These are phyloP conservation scores for Agriopis aurantiaria DNA, from an alignment of 2,888 invertebrate genomes.

Conservation along the genomic window DNA sequence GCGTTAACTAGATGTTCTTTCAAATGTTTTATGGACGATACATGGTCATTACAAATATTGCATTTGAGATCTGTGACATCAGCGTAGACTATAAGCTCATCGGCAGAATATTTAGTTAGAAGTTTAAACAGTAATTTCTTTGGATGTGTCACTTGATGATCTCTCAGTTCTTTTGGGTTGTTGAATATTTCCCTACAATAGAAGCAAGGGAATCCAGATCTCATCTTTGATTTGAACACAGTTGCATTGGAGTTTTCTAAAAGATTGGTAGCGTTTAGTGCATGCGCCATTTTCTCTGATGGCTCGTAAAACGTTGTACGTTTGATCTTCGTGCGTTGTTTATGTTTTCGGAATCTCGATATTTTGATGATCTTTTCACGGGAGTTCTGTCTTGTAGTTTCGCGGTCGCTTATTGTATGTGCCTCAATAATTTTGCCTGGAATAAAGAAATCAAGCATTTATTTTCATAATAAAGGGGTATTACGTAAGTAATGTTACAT, in stretches of 20 bases:
- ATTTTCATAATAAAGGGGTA: too few species aligned
- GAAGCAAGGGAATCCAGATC: constrained; percentile 72
- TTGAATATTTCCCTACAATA: constrained; percentile 69
- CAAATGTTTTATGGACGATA: constrained; percentile 61
- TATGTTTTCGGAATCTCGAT: background rate
- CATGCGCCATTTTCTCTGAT: constrained; percentile 67
- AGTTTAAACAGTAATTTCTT: constrained; percentile 50
- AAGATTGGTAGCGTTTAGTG: constrained; percentile 62
- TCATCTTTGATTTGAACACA: constrained; percentile 69
- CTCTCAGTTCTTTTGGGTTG: constrained; percentile 57
- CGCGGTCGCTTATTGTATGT: constrained; percentile 30
- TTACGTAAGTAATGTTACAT: too few species aligned
- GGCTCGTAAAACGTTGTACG: constrained; percentile 12
- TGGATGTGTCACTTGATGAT: constrained; percentile 61
- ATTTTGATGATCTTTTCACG: background rate
- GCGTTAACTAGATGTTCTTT: constrained; percentile 65
- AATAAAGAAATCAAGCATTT: background rate
- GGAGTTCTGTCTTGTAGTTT: background rate
- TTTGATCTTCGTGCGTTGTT: background rate
- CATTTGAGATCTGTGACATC: constrained; percentile 71
- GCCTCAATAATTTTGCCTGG: constrained; percentile 28
- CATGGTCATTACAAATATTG: constrained; percentile 56
- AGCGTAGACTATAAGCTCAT: constrained; percentile 71
- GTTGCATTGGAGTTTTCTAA: constrained; percentile 68
- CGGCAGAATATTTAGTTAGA: constrained; percentile 62